Evolutionary conservation across 2,888 invertebrate genomes (phyloP).

Genomic region (Terebella lapidaria): DNA sequence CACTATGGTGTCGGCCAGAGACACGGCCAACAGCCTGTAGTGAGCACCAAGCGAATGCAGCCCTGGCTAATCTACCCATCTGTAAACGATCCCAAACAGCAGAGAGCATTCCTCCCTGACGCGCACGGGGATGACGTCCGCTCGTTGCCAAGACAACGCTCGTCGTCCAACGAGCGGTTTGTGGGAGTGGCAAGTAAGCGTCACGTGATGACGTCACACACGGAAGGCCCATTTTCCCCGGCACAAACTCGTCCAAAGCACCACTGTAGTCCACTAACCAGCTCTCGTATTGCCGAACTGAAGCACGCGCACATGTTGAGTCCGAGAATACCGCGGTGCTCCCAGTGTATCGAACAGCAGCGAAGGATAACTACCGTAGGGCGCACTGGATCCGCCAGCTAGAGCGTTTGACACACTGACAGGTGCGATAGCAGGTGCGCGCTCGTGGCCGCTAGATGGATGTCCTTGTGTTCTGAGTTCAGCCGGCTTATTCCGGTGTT

Average conservation of each 20-base stretch:
- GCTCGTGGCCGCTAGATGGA: no score
- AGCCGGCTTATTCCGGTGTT: no score
- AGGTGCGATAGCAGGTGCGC: no score
- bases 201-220: not conserved
- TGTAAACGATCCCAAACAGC: conserved; percentile 3
- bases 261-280: not conserved
- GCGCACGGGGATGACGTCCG: not conserved
- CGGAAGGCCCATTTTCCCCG: not conserved
- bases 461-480: no score
- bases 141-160: no score
- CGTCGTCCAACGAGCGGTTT: no score
- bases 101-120: conserved; percentile 7
- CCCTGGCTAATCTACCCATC: conserved; percentile 13
- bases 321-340: not conserved
- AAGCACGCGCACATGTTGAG: conserved; percentile 1
- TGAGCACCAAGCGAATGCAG: conserved; percentile 13
- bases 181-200: not conserved
- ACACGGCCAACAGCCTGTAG: not conserved
- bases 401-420: no score
- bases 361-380: no score
- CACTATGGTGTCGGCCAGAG: not conserved
- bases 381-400: no score
- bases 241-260: not conserved
- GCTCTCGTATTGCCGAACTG: not conserved
- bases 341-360: not conserved